phyloP scores from a whole-genome alignment of 2,113 vertebrate genomes.

The Perognathus longimembris region DNA sequence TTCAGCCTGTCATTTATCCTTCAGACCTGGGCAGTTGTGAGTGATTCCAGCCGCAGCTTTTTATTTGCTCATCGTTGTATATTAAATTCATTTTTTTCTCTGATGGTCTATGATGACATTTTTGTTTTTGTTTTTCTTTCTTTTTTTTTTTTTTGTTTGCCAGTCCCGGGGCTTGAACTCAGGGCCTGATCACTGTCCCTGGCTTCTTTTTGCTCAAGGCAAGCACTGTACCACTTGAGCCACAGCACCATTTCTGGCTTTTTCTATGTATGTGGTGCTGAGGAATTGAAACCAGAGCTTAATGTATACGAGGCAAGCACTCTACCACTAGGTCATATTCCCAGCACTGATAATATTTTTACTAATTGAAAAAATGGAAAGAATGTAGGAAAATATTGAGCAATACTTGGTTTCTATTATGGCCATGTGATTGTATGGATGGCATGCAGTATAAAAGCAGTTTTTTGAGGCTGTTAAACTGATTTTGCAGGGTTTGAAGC shows the following conservation, averaged over 20 bases:
- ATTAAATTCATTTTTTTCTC: neutral
- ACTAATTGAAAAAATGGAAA: slow-evolving; percentile 1
- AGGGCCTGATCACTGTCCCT: too few species aligned
- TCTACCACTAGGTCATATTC: too few species aligned
- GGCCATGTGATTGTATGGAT: neutral
- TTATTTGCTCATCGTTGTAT: neutral
- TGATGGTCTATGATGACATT: neutral
- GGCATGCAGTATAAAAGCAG: neutral
- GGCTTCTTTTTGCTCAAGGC: too few species aligned
- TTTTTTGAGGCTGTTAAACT: neutral
- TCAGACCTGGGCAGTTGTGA: neutral
- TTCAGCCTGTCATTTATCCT: neutral
- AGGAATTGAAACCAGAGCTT: too few species aligned
- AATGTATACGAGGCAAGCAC: too few species aligned
- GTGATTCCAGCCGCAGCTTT: neutral
- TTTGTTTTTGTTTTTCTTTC: too few species aligned
- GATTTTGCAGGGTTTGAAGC: neutral
- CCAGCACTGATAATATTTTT: too few species aligned
- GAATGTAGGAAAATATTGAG: neutral
- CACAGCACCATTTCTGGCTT: too few species aligned
- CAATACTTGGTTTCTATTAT: neutral
- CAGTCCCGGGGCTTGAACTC: too few species aligned
- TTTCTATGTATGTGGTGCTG: too few species aligned
- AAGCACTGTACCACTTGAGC: too few species aligned
- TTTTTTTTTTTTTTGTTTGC: too few species aligned